Conservation (phyloP, 2,113 vertebrate species). For the Chrysochloris asiatica region DNA sequence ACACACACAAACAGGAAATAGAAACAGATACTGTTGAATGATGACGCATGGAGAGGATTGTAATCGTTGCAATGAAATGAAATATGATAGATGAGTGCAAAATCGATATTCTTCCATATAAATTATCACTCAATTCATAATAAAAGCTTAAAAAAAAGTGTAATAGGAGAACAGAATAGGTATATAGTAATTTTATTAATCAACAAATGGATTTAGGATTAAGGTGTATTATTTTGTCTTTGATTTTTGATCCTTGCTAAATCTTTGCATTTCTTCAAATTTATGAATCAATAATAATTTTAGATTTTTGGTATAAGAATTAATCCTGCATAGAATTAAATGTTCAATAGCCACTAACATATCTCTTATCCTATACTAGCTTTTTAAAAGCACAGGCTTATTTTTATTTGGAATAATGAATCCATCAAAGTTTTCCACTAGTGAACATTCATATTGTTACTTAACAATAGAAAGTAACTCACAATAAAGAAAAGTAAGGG, state of each 20-base stretch:
- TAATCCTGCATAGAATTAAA: constrained; percentile 37
- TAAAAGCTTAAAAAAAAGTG: too few relatives aligned
- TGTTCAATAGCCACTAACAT: not conserved
- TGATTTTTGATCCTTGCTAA: not conserved
- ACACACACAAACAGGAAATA: too few relatives aligned
- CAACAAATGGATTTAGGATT: not conserved
- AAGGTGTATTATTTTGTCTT: not conserved
- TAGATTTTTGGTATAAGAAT: constrained; percentile 33
- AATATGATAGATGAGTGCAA: too few relatives aligned
- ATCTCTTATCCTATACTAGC: not conserved
- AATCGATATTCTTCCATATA: too few relatives aligned
- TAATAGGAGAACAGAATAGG: too few relatives aligned
- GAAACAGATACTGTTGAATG: too few relatives aligned
- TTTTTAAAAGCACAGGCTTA: constrained; percentile 41
- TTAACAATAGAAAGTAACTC: constrained; percentile 68
- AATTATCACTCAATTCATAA: too few relatives aligned
- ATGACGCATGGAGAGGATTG: too few relatives aligned
- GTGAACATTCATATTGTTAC: constrained; percentile 70
- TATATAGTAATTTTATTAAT: not conserved
- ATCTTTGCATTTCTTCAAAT: constrained; percentile 21
- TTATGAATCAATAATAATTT: constrained; percentile 25
- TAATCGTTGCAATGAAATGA: too few relatives aligned
- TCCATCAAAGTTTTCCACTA: constrained; percentile 53
- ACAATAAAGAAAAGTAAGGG: constrained; percentile 70
- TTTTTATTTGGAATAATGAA: constrained; percentile 74